A percentile compares a stretch with the other conserved stretches of the same genome.
These are phyloP conservation scores for Cardiocondyla obscurior DNA, from an alignment of 1,140 invertebrate genomes.

Conservation along the genomic window DNA sequence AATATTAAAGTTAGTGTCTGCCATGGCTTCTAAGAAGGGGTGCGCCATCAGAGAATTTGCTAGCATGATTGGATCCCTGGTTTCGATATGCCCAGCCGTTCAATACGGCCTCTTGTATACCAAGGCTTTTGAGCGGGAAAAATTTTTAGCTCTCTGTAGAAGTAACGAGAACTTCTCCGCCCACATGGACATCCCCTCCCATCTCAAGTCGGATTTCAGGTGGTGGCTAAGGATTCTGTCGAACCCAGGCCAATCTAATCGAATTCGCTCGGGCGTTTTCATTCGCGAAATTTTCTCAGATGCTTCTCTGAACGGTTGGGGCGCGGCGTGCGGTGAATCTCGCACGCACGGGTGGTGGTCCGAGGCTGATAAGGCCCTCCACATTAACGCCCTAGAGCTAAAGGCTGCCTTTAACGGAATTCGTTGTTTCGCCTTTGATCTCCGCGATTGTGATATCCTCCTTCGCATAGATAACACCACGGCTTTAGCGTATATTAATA, in stretches of 20 bases:
- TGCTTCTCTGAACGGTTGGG: background rate
- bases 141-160: background rate
- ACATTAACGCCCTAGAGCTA: slow-evolving; percentile 3
- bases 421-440: background rate
- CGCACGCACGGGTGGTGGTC: background rate
- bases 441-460: background rate
- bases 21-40: too few species aligned
- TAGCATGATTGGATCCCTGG: background rate
- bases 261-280: background rate
- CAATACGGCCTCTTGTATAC: background rate
- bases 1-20: background rate
- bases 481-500: background rate
- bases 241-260: background rate
- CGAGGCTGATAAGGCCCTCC: background rate
- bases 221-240: background rate
- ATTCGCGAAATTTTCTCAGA: background rate
- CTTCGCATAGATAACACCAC: background rate
- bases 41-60: background rate
- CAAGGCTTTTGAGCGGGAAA: background rate
- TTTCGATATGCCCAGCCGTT: background rate
- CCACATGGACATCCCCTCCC: background rate
- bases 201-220: background rate
- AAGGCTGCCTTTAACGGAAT: background rate
- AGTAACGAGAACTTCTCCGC: background rate
- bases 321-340: background rate